A percentile compares a stretch with the other conserved stretches of the same genome.
phyloP scores from a whole-genome alignment of 2,888 invertebrate genomes.

The Labia minor region DNA sequence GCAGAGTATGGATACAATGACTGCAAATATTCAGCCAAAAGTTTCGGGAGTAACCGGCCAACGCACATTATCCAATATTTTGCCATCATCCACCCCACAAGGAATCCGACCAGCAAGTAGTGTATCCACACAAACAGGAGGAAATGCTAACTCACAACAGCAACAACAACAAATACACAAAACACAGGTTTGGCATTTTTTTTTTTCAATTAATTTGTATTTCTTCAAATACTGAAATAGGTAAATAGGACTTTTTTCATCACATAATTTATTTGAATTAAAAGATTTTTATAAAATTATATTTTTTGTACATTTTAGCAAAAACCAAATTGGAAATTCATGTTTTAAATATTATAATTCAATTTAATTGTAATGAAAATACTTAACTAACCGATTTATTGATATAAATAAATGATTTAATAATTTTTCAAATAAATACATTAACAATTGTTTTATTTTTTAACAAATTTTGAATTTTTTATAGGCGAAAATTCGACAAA shows the following conservation, averaged over 20 bases:
- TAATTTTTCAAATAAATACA: background rate
- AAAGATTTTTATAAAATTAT: too few relatives aligned
- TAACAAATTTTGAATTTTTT: background rate
- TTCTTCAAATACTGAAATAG: too few relatives aligned
- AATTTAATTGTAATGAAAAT: too few relatives aligned
- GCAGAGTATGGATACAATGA: constrained; percentile 40
- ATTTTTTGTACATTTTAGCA: too few relatives aligned
- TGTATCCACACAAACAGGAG: constrained; percentile 69
- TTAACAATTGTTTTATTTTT: constrained; percentile 9
- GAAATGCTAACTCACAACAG: constrained; percentile 32
- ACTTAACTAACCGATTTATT: background rate
- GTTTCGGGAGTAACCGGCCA: constrained; percentile 33
- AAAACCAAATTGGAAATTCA: too few relatives aligned
- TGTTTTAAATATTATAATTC: too few relatives aligned
- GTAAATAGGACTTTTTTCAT: too few relatives aligned
- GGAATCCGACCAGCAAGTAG: constrained; percentile 65
- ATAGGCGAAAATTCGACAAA: constrained; percentile 52
- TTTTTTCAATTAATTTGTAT: background rate
- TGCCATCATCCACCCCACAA: constrained; percentile 44
- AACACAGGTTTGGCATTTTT: constrained; percentile 27
- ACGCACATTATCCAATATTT: constrained; percentile 45
- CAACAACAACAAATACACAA: constrained; percentile 27
- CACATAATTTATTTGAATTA: too few relatives aligned
- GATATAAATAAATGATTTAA: background rate
- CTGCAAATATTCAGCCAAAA: constrained; percentile 40